A percentile compares a stretch with the other conserved stretches of the same genome.
phyloP scores from a whole-genome alignment of 2,113 vertebrate species.

The Zosterops hypoxanthus region DNA sequence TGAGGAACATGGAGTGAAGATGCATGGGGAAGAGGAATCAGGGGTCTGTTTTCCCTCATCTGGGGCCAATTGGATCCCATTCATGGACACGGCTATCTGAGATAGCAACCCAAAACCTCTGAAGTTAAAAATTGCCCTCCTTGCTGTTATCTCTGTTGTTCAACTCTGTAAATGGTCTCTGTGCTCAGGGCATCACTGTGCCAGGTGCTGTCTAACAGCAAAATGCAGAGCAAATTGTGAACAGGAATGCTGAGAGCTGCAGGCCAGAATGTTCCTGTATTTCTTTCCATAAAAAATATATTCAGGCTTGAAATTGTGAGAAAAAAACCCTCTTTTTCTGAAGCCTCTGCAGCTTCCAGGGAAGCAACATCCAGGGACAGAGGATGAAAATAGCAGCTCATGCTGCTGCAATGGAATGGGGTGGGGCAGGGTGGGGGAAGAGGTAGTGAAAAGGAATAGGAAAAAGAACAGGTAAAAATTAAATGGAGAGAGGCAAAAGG shows the following conservation, averaged over 20 bases:
- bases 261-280: not conserved
- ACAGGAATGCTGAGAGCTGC: not conserved
- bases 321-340: not conserved
- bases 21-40: not conserved
- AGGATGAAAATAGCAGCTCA: not conserved
- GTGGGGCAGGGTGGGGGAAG: not conserved
- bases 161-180: not conserved
- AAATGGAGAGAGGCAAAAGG: not conserved
- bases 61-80: rapidly evolving
- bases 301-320: not conserved
- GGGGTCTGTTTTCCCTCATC: not conserved
- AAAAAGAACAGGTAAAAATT: not conserved
- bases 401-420: rapidly evolving
- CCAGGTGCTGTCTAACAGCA: not conserved
- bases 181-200: not conserved
- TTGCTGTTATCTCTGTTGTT: not conserved
- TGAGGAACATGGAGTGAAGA: not conserved
- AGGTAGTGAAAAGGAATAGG: not conserved
- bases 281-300: not conserved
- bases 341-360: not conserved
- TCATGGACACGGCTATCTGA: not conserved
- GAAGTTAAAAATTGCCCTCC: not conserved
- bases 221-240: not conserved
- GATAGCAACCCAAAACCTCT: not conserved
- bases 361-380: not conserved